These are phyloP conservation scores for Belonocnema kinseyi DNA, from an alignment of 1,140 invertebrate species.

Conservation along the genomic window DNA sequence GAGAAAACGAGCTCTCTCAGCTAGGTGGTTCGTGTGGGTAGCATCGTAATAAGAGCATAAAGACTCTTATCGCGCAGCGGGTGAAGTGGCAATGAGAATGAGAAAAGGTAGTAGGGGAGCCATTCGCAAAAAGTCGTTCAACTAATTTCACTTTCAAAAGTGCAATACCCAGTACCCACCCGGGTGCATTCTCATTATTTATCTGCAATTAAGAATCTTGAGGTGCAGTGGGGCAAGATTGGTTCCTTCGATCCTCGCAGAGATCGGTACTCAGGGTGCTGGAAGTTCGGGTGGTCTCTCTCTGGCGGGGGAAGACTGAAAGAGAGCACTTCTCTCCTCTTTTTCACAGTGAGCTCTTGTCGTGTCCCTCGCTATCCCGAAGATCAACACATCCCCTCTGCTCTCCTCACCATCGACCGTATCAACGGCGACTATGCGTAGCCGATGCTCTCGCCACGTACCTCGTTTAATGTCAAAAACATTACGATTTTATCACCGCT, in stretches of 20 bases:
- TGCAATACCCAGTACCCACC: constrained; percentile 39
- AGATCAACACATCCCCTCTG: constrained; percentile 27
- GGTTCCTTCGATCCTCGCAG: constrained; percentile 22
- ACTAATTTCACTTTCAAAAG: constrained; percentile 55
- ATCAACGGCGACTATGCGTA: constrained; percentile 14
- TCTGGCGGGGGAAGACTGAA: not conserved
- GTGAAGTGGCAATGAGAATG: not conserved
- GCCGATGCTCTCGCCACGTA: constrained; percentile 42
- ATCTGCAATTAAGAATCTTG: constrained; percentile 57
- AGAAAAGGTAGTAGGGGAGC: not conserved
- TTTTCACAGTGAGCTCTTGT: constrained; percentile 31
- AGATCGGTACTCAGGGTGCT: constrained; percentile 35
- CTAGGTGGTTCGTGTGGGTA: not conserved
- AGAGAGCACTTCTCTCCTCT: constrained; percentile 28
- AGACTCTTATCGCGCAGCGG: constrained; percentile 26
- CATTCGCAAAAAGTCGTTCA: not conserved
- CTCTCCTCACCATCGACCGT: not conserved
- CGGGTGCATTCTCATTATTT: constrained; percentile 52
- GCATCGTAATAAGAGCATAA: constrained; percentile 21
- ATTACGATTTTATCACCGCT: constrained; percentile 65
- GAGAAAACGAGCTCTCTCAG: not conserved
- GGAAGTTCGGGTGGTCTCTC: constrained; percentile 60
- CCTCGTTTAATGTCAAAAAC: constrained; percentile 63
- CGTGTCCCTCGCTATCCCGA: constrained; percentile 32
- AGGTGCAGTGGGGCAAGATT: constrained; percentile 24